These are phyloP conservation scores for Diglossa cyanea DNA, from an alignment of 2,797 vertebrate species.

Conservation along the genomic window DNA sequence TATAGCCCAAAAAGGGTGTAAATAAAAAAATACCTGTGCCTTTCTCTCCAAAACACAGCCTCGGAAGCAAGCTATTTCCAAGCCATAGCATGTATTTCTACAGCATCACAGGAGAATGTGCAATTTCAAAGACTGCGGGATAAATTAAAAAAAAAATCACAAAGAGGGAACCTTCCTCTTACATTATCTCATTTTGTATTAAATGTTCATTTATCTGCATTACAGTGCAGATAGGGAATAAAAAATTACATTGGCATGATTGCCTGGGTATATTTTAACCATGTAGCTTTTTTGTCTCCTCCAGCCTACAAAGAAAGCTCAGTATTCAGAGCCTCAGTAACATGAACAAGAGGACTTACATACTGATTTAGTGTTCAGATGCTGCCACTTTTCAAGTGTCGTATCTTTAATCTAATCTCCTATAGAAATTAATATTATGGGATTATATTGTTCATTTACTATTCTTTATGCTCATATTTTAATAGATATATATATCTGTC, in stretches of 20 bases:
- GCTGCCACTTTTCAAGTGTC: neutral
- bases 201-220: constrained; percentile 3
- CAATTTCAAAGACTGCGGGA: neutral
- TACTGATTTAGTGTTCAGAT: neutral
- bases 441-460: neutral
- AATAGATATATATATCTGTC: neutral
- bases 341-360: neutral
- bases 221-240: neutral
- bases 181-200: neutral
- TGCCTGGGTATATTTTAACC: neutral
- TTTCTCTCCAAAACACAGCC: neutral
- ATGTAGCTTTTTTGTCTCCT: neutral
- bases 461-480: neutral
- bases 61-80: neutral
- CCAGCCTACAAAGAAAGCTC: neutral
- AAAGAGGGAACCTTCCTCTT: neutral
- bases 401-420: neutral
- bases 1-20: neutral
- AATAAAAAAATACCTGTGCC: neutral
- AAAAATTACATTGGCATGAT: neutral
- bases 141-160: neutral
- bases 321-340: neutral
- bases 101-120: neutral
- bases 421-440: neutral
- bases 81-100: neutral